Base-by-base conservation (phyloP, 2,888 invertebrate species). In the Celastrina argiolus region DNA sequence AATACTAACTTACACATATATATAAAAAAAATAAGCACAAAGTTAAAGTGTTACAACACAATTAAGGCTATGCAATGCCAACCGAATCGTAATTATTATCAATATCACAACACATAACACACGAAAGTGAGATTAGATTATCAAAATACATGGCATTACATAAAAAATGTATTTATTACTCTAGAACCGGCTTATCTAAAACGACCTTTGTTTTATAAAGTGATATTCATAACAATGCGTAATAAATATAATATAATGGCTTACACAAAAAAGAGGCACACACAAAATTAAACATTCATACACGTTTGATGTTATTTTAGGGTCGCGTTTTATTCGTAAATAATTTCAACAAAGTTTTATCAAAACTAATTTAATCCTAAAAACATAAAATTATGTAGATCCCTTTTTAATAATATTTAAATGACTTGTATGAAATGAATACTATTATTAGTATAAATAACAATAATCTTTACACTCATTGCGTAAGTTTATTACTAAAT, bases 161-260 rank as follows among this genome's bases (percentile, higher is more conserved):
- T 51, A 45, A 51, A 18, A 45, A 10, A 51, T 22, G 10, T 22
- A 4, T 51, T 51, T 22, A 22, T 22, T 51, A 51, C 0, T 22
- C 3, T 51, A 22, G 22, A 14, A 22, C 22, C 22, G 12, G 18
- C 22, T 22, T 51, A 22, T 22, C 51, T 51, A 51, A 3, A 51
- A 12, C 12, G 5, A 51, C 51, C 51, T 51, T 51, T 51, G 51
- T 51, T 2, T 51, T 51, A 51, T 51, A 51, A 51, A 51, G 22
- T 51, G 22, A 51, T 51, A 51, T 51, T 51, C 22, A 22, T 51
- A 51, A 51, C 22, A 51, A 51, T 51, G 51, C 51, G 51, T 51
- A 22, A 5, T 51, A 22, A 51, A 51, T 51, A 51, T 51, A 51
- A 51, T 22, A 10, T 22, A 22, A 51, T 51, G 22, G 18, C 51